A percentile compares a stretch with the other conserved stretches of the same genome.
These are phyloP conservation scores for Daphoenositta chrysoptera DNA, from an alignment of 2,113 vertebrate species.

Conservation along the genomic window DNA sequence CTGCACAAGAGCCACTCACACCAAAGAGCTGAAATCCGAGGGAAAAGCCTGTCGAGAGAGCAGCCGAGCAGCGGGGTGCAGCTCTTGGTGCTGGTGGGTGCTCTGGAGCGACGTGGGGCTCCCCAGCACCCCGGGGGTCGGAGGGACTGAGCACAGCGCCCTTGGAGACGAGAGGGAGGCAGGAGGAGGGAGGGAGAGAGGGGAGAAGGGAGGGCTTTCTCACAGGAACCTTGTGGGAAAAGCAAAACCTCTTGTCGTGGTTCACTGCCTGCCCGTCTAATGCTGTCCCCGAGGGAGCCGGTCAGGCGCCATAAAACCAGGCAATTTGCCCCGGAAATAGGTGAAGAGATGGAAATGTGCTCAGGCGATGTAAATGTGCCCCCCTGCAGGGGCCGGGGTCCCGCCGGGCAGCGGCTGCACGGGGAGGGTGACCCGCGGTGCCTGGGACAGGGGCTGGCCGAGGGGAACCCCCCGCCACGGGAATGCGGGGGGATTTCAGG, in stretches of 20 bases:
- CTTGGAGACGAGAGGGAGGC: neutral
- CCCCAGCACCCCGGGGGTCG: neutral
- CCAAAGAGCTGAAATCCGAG: neutral
- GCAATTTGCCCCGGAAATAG: neutral
- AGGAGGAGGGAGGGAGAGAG: neutral
- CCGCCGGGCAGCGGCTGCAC: fast-evolving
- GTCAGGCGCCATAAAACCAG: neutral
- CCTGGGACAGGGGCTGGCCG: fast-evolving
- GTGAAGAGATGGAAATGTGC: neutral
- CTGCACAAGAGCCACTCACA: fast-evolving
- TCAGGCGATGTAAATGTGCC: neutral
- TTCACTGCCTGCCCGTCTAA: conserved; percentile 32
- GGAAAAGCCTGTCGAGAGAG: fast-evolving
- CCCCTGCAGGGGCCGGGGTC: neutral
- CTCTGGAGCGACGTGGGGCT: neutral
- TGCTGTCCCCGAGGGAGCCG: neutral
- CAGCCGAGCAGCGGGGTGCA: fast-evolving
- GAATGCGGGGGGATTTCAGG: neutral
- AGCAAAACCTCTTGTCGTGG: neutral
- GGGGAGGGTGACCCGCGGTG: fast-evolving
- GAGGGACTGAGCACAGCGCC: neutral
- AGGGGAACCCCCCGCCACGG: fast-evolving
- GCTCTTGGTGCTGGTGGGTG: fast-evolving
- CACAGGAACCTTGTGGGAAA: conserved; percentile 30
- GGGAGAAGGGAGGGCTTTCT: neutral